phyloP scores from a whole-genome alignment of 1,140 invertebrate species.

The Heliconius himera region DNA sequence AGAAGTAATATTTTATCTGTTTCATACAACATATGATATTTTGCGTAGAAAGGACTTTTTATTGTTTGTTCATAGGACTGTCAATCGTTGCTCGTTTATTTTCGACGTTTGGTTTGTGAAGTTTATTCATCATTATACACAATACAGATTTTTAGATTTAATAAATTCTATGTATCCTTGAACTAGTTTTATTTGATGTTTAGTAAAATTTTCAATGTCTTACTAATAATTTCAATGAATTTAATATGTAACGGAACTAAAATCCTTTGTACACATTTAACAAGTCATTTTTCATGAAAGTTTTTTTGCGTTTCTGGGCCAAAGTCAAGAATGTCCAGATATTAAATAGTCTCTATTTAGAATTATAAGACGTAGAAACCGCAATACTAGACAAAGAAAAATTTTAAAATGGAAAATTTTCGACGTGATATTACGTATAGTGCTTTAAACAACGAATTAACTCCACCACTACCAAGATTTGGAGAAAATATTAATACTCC shows the following conservation, averaged over 20 bases:
- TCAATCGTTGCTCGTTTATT: constrained; percentile 70
- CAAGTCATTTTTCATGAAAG: constrained; percentile 51
- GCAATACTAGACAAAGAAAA: constrained; percentile 40
- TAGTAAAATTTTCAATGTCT: constrained; percentile 13
- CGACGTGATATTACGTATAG: constrained; percentile 72
- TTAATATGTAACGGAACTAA: constrained; percentile 42
- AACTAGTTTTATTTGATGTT: constrained; percentile 44
- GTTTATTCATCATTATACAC: constrained; percentile 55
- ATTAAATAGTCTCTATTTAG: constrained; percentile 56
- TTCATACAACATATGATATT: background rate
- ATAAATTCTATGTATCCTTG: constrained; percentile 73
- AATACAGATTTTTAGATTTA: constrained; percentile 46
- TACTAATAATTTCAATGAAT: constrained; percentile 41
- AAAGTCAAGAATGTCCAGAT: constrained; percentile 71
- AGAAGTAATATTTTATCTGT: constrained; percentile 13
- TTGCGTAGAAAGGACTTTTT: constrained; percentile 34
- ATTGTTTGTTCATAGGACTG: constrained; percentile 42
- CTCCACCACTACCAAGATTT: constrained; percentile 60
- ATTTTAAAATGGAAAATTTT: constrained; percentile 65
- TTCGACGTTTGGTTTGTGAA: constrained; percentile 73
- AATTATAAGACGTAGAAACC: constrained; percentile 60
- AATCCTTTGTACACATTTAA: constrained; percentile 57
- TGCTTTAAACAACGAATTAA: constrained; percentile 67
- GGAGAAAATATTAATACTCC: constrained; percentile 57
- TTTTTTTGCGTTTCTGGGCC: constrained; percentile 64